Base-by-base conservation (phyloP, 2,888 invertebrate species). In the Phorcus lineatus region DNA sequence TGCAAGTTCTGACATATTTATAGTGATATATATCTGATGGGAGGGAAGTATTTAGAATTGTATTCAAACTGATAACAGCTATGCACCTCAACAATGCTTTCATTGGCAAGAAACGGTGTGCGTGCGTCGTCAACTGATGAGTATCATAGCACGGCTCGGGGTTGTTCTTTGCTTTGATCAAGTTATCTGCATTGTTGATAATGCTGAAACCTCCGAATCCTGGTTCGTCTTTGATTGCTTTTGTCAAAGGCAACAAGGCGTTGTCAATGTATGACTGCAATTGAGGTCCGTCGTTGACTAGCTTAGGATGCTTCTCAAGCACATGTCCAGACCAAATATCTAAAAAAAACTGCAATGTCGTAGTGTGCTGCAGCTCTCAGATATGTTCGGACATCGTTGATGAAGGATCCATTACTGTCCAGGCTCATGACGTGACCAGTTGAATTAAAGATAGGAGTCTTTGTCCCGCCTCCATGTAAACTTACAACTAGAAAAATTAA, bases 191-290 rank as follows among this genome's bases (percentile, higher is more conserved):
- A 53, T 87, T 86, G 74, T 87, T 88, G 24, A 86, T 86, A 54
- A 88, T 86, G 67, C 87, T 87, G 86, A 86, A 88, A 0, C 85
- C 88, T 16, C 85, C 88, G 11, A 88, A 80, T 17, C 83, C 84
- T 3, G 82, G 83, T 53, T 87, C 83, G 31, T 82, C 78, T 47
- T 86, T 86, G 13, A 88, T 74, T 0, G 84, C 88, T 11, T 53
- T 78, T 3, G 85, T 86, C 82, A 84, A 81, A 4, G 88, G 88
- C 16, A 85, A 70, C 19, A 88, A 83, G 17, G 84, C 88, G 28
- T 88, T 81, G 74, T 86, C 84, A 31, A 88, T 83, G 79, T 88
- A 88, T 3, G 82, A 80, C 74, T 86, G 83, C 11, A 88, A 83
- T 66, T 86, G 86, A 22, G 74, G 36, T 0, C 82, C 83, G 53